Evolutionary conservation across 2,113 vertebrate species (phyloP), one percentile per base, ranked within the genome.

Genomic region (Oncorhynchus clarkii): DNA sequence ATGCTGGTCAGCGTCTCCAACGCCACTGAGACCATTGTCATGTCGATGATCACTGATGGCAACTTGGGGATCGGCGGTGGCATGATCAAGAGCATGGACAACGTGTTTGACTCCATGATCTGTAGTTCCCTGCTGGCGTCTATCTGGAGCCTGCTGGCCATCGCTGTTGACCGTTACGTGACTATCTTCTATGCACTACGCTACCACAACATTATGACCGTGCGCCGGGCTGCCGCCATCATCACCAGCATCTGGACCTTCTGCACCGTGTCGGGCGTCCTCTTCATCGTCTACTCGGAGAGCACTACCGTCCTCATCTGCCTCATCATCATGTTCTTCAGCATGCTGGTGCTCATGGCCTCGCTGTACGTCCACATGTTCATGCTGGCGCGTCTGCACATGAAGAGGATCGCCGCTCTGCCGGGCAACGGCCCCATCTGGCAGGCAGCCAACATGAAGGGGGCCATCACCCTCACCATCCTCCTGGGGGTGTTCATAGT

Each of bases 351-450:
- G 4, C 84, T 88, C 16, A 88, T 86, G 84, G 87, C 84, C 20
- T 82, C 84, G 1, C 79, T 88, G 20, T 88, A 88, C 27, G 82
- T 85, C n/a, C 87, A 86, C 76, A 88, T 88, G 87, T 88, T 88
- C 81, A 79, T 86, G 39, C 45, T 86, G 34, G 87, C 84, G 0
- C 80, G 84, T 0, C 75, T 85, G 29, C 87, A 86, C 81, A 80
- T 86, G 82, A 85, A 77, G 64, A 81, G 87, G 68, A 86, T 88
- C 29, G 87, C 87, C 1, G 82, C 77, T 1, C 64, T 86, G 48
- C 84, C 82, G 1, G 79, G 77, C 1, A 75, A 75, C 12, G 77
- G 77, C 12, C 84, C 82, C 4, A 67, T 84, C 74, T 77, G 78
- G 75, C 87, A 86, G 79, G 82, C 78, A 2, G 80, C 82, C 45